Conservation (phyloP, 2,797 vertebrate genomes). For the Steatocranus sp. region DNA sequence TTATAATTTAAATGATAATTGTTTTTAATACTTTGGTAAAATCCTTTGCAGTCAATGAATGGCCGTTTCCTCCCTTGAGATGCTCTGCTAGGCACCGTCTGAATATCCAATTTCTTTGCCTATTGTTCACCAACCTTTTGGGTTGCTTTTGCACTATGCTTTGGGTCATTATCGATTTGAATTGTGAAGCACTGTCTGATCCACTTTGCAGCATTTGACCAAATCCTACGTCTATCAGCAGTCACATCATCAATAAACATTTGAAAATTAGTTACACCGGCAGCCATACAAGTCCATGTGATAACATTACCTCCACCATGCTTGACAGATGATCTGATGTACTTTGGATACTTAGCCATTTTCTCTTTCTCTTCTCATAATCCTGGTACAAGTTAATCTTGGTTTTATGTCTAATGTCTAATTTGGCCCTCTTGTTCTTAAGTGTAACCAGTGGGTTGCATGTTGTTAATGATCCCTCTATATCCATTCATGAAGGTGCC, state of each 20-base stretch:
- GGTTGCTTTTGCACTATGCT: neutral
- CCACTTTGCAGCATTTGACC: neutral
- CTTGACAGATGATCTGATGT: neutral
- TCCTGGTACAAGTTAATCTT: neutral
- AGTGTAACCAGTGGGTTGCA: neutral
- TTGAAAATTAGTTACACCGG: neutral
- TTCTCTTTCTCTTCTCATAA: neutral
- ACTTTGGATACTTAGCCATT: neutral
- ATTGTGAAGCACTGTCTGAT: neutral
- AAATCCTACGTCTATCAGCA: neutral
- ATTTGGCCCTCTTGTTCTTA: neutral
- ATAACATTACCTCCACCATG: neutral
- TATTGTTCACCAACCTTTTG: neutral
- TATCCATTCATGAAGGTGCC: neutral
- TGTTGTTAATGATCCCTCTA: neutral
- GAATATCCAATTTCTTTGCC: neutral
- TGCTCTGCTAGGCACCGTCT: neutral
- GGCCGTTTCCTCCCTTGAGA: neutral
- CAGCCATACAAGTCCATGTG: neutral
- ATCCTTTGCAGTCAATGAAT: neutral
- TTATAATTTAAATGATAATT: neutral
- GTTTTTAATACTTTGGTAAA: neutral
- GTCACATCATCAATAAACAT: neutral
- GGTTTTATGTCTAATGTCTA: neutral
- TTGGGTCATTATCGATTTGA: neutral